Percentiles rank a stretch among this genome's conserved stretches.
Evolutionary conservation across 2,797 vertebrate genomes (phyloP).

Genomic region (Diplodus puntazzo): DNA sequence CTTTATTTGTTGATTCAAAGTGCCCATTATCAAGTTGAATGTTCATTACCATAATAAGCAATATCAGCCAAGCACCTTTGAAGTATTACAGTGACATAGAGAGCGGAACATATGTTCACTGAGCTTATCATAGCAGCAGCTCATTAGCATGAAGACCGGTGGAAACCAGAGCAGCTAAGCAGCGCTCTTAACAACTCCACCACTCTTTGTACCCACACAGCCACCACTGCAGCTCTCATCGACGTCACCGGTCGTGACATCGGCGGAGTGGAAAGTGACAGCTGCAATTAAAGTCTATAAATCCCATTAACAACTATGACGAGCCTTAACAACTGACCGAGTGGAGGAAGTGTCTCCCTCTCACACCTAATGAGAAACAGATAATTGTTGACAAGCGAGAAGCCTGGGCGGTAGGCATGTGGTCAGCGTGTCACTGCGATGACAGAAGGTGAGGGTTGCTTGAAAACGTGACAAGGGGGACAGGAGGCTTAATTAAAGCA

Average conservation of each 20-base stretch:
- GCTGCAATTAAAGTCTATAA: conserved; percentile 52
- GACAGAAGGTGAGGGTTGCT: conserved; percentile 18
- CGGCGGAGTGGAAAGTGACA: conserved; percentile 49
- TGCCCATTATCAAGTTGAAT: conserved; percentile 56
- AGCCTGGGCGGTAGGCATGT: conserved; percentile 12
- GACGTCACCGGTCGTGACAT: conserved; percentile 27
- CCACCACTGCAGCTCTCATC: conserved; percentile 15
- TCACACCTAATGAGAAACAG: conserved; percentile 37
- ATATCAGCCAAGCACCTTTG: conserved; percentile 55
- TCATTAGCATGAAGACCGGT: conserved; percentile 68
- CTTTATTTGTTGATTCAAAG: conserved; percentile 60
- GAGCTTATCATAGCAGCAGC: conserved; percentile 54
- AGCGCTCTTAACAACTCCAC: conserved; percentile 41
- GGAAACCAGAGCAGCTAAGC: conserved; percentile 52
- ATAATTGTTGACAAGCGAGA: conserved; percentile 35
- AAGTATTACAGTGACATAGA: conserved; percentile 53
- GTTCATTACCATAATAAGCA: conserved; percentile 69
- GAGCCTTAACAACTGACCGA: conserved; percentile 21
- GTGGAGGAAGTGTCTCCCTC: conserved; percentile 7
- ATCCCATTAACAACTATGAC: conserved; percentile 46
- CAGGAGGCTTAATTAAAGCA: conserved; percentile 58
- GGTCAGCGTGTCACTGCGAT: conserved; percentile 8
- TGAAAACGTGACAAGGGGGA: conserved; percentile 20
- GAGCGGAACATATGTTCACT: conserved; percentile 68
- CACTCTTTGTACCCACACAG: conserved; percentile 54